Conservation (phyloP, 2,888 invertebrate genomes). For the Pasiphila rectangulata region DNA sequence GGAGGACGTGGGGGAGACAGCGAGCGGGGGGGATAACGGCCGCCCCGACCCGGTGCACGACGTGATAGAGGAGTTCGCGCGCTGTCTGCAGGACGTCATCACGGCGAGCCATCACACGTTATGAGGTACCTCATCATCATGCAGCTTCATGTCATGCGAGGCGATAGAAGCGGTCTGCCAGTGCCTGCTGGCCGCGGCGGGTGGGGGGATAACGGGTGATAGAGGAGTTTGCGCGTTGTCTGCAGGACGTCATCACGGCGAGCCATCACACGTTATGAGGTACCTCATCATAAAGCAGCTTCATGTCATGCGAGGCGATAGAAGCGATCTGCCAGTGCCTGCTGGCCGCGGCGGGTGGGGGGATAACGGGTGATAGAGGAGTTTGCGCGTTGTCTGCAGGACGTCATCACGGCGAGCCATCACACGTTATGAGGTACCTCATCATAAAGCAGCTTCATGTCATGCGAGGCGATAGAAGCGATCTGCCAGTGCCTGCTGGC, state of each 20-base stretch:
- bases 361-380: conserved; percentile 98
- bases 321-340: conserved; percentile 98
- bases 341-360: conserved; percentile 93
- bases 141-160: conserved; percentile 95
- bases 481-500: too few relatives aligned
- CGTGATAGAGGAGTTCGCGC: conserved; percentile 96
- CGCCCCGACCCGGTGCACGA: conserved; percentile 82
- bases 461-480: too few relatives aligned
- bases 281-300: conserved; percentile 85
- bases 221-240: conserved; percentile 96
- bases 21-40: too few relatives aligned
- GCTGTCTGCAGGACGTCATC: conserved; percentile 96
- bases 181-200: conserved; percentile 95
- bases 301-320: conserved; percentile 96
- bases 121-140: conserved; percentile 72
- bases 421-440: conserved; percentile 38
- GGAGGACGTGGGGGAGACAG: conserved; percentile 67
- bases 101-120: conserved; percentile 55
- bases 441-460: background rate
- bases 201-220: too few relatives aligned
- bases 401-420: conserved; percentile 86
- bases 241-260: conserved; percentile 91
- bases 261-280: conserved; percentile 48
- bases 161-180: conserved; percentile 98
- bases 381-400: conserved; percentile 95